phyloP scores from a whole-genome alignment of 2,797 vertebrate species.

The Coregonus sp. region DNA sequence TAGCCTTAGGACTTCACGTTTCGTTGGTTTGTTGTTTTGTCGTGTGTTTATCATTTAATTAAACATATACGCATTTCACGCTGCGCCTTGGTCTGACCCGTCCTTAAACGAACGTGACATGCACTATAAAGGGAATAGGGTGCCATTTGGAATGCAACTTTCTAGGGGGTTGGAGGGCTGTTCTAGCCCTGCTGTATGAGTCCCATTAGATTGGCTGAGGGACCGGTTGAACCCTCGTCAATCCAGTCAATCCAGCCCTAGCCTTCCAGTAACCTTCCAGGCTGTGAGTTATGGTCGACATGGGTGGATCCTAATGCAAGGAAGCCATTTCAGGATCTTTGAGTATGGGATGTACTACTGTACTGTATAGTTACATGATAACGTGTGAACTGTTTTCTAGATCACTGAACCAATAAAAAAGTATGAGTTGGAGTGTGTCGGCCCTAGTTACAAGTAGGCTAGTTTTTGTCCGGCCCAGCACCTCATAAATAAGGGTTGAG shows the following conservation, averaged over 20 bases:
- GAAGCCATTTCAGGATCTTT: not conserved
- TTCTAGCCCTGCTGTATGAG: not conserved
- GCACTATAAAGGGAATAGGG: not conserved
- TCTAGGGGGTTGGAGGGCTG: not conserved
- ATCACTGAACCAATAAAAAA: not conserved
- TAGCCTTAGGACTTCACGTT: no score
- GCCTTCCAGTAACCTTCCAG: not conserved
- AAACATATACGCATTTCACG: no score
- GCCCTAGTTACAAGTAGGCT: not conserved
- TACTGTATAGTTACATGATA: not conserved
- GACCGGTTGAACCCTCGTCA: not conserved
- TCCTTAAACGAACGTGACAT: no score
- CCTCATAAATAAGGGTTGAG: not conserved
- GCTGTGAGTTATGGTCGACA: not conserved
- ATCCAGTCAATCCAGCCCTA: not conserved
- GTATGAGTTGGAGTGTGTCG: not conserved
- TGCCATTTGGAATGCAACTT: not conserved
- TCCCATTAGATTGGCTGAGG: not conserved
- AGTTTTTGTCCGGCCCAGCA: not conserved
- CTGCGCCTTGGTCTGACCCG: no score
- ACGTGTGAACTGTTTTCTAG: not conserved
- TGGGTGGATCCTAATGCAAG: no score
- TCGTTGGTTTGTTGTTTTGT: no score
- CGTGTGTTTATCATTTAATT: no score
- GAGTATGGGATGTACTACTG: not conserved